Evolutionary conservation across 2,888 invertebrate genomes (phyloP).

Genomic region (Eubasilissa splendida): DNA sequence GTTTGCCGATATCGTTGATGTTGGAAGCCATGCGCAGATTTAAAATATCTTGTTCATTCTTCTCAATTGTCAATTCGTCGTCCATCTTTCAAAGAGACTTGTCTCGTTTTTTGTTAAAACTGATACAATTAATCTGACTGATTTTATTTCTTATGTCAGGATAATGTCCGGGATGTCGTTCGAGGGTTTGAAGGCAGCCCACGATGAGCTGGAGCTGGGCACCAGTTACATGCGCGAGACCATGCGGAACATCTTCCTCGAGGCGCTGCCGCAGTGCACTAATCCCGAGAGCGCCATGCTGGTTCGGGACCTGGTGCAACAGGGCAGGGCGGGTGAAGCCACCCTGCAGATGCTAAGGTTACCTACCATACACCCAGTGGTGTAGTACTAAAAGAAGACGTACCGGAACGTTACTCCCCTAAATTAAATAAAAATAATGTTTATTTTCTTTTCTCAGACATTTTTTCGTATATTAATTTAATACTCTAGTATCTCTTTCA

Average conservation of each 20-base stretch:
- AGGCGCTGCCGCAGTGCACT: slow-evolving; percentile 80
- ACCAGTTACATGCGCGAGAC: slow-evolving; percentile 85
- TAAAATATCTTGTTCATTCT: no score
- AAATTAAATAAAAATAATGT: no score
- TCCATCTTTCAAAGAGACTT: no score
- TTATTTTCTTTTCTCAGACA: no score
- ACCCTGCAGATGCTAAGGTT: slow-evolving; percentile 45
- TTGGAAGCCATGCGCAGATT: no score
- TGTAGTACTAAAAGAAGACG: no score
- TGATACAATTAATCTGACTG: background rate
- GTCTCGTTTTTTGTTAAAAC: no score
- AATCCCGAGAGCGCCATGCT: slow-evolving; percentile 78
- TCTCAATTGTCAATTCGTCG: no score
- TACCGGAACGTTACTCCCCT: no score
- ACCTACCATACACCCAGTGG: background rate
- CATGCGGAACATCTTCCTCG: slow-evolving; percentile 80
- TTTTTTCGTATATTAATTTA: no score
- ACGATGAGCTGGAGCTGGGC: slow-evolving; percentile 75
- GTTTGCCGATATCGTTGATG: no score
- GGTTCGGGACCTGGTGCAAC: slow-evolving; percentile 75
- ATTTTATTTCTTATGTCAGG: slow-evolving; percentile 61
- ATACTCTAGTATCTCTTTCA: no score
- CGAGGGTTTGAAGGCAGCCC: slow-evolving; percentile 67
- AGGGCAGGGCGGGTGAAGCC: slow-evolving; percentile 63
- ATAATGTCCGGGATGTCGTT: slow-evolving; percentile 67